Evolutionary conservation across 1,140 invertebrate species (phyloP), one percentile per base, ranked within the genome.

Genomic region (Drosophila santomea): DNA sequence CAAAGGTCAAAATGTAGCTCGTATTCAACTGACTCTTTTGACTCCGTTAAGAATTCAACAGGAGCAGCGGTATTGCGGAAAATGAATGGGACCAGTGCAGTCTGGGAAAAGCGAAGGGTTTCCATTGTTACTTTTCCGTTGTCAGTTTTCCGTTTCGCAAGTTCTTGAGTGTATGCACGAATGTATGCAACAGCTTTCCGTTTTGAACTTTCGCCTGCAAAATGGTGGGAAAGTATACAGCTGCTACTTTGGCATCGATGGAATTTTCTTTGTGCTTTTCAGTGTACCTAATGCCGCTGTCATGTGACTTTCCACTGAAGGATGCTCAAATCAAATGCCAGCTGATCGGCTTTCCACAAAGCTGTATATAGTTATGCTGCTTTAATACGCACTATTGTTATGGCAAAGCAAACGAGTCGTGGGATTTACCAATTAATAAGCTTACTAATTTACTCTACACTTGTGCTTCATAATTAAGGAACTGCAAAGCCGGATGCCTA

Each of bases 391-490:
- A 20, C 20, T 20, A 20, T 20, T 20, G 14, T 36, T 64, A 3
- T 44, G 10, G 14, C 17, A 17, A 15, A 11, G 4, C n/a, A 1
- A 25, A 17, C n/a, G 4, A 4, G 2, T 15, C 12, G 17, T 47
- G 36, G 1, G 36, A 63, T 35, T 67, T 63, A 36, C 14, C 43
- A 52, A 38, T 51, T 68, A 68, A 68, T 51, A 64, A 20, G 60
- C 59, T 68, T 68, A 68, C 28, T 32, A 63, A 32, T 48, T 28
- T 39, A 10, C 23, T 6, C 35, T 8, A 17, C 14, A 41, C 36
- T 63, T 43, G 10, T 14, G 41, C 5, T 5, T 38, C 25, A 36
- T 68, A 38, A 43, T 63, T 20, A 3, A 11, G 38, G 10, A 5
- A 63, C 25, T 41, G 35, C n/a, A 43, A 28, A 32, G n/a, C 7